Evolutionary conservation across 2,797 vertebrate genomes (phyloP), one percentile per base, ranked within the genome.

Genomic region (Leptoclinus maculatus): DNA sequence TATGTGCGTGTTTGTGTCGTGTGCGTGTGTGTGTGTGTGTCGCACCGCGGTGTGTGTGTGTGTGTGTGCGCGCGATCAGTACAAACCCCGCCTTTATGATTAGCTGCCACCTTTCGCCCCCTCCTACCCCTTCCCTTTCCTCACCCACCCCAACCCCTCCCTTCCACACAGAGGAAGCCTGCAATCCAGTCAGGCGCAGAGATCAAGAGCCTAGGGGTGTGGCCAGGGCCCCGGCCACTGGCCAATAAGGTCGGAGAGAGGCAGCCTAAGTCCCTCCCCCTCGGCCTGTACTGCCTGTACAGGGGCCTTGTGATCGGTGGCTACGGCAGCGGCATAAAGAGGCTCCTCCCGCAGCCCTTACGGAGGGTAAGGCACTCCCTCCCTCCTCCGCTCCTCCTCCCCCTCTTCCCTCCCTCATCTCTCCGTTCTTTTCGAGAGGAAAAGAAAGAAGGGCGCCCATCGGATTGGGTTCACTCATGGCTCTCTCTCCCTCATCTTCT

Each of bases 121-220:
- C 21, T 7, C 4, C 23, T 19, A 12, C 59, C 86, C 43, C 86
- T 29, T 27, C 53, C 53, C 80, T 88, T 87, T 88, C 88, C 89
- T 88, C 90, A 75, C 85, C 83, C 67, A 65, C 80, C 79, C 84
- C 60, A 67, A 84, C 86, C 89, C 91, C 85, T 91, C 91, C 90
- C 94, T 93, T 92, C 92, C 93, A 93, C 95, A 96, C 95, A 96
- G 95, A 94, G 94, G 92, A 95, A 95, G 92, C 94, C 93, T 90
- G 90, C 92, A 75, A 83, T 94, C 94, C 95, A 93, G 80, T 92
- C 94, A 94, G 94, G 94, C 71, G 84, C 83, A 74, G 94, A 94
- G 87, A 88, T 94, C 95, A 95, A 94, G 93, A 93, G 92, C 89
- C 91, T 95, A 93, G 92, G 89, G 93, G 91, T 74, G 84, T 93